These are phyloP conservation scores for Psephotus haematonotus DNA, from an alignment of 2,113 vertebrate genomes.

Conservation along the genomic window DNA sequence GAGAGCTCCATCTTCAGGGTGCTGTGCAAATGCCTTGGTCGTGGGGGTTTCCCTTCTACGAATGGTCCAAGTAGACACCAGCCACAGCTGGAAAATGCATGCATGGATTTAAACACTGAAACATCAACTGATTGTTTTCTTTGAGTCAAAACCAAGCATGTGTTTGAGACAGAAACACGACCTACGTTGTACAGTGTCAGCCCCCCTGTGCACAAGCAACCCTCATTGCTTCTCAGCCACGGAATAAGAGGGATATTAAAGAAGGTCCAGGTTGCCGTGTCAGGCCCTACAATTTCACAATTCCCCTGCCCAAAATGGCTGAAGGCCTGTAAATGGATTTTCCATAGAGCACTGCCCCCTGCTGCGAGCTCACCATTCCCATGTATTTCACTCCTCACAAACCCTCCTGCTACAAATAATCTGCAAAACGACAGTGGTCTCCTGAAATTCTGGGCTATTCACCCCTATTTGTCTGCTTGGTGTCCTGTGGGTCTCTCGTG, in stretches of 20 bases:
- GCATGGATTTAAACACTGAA: neutral
- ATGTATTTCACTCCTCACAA: neutral
- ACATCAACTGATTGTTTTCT: neutral
- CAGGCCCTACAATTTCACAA: neutral
- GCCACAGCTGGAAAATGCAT: neutral
- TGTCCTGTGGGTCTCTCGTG: neutral
- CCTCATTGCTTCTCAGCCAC: neutral
- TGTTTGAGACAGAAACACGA: neutral
- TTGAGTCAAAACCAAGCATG: neutral
- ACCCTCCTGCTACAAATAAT: neutral
- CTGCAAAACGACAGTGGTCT: neutral
- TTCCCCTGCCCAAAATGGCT: neutral
- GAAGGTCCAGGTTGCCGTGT: neutral
- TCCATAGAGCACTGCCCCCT: conserved; percentile 66
- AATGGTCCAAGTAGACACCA: neutral
- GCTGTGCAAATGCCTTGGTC: neutral
- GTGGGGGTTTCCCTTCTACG: neutral
- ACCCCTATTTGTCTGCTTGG: rapidly evolving
- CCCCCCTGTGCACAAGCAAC: neutral
- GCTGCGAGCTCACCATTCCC: conserved; percentile 12
- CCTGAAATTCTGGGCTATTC: neutral
- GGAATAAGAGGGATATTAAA: neutral
- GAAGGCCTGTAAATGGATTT: neutral
- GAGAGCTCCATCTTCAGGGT: neutral
- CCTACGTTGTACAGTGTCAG: neutral